These are phyloP conservation scores for Lathronympha strigana DNA, from an alignment of 2,888 invertebrate species.

Conservation along the genomic window DNA sequence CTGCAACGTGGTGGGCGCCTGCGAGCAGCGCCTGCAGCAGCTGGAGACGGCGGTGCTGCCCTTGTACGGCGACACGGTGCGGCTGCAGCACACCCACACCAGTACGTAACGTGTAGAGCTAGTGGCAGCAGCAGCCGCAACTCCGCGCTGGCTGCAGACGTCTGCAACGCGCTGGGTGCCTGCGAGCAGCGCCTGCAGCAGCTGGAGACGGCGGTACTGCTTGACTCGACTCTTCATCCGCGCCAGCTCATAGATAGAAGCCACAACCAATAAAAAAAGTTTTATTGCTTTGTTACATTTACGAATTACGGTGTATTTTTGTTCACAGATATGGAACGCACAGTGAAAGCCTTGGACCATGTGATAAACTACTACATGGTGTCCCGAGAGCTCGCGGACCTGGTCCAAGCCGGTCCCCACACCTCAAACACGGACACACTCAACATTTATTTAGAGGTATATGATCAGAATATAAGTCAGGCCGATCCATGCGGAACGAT, in stretches of 20 bases:
- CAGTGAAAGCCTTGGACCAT: constrained; percentile 93
- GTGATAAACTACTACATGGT: constrained; percentile 98
- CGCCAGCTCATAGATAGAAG: no score
- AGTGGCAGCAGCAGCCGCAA: constrained; percentile 93
- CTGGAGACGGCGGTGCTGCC: constrained; percentile 97
- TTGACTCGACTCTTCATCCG: no score
- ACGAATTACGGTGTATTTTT: no score
- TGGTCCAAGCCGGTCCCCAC: constrained; percentile 93
- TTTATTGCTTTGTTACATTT: no score
- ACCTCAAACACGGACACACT: constrained; percentile 85
- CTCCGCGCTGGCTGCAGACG: constrained; percentile 92
- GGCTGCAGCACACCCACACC: constrained; percentile 94
- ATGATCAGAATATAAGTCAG: no score
- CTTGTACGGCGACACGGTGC: constrained; percentile 97
- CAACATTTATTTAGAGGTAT: constrained; percentile 75
- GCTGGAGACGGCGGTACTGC: constrained; percentile 95
- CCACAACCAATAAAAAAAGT: no score
- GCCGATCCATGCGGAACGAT: no score
- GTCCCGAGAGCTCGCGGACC: constrained; percentile 94
- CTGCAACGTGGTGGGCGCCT: constrained; percentile 94
- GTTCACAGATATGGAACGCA: constrained; percentile 93
- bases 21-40: constrained; percentile 94
- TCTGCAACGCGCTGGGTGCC: constrained; percentile 94
- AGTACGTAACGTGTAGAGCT: constrained; percentile 89
- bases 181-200: constrained; percentile 95